Base-by-base conservation (phyloP, 2,888 invertebrate species). In the Pterostichus madidus region DNA sequence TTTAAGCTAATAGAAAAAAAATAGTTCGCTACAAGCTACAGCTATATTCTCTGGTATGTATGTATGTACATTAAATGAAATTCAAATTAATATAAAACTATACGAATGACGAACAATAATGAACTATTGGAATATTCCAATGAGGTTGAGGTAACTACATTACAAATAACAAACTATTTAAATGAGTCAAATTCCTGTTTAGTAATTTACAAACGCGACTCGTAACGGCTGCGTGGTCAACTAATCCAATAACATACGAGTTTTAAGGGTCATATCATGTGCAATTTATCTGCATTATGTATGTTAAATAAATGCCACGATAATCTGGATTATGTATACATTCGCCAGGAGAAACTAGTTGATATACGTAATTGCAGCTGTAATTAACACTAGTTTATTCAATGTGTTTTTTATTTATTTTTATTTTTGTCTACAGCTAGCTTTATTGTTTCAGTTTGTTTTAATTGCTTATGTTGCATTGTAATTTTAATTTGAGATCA, bases 241-340 rank as follows among this genome's bases (percentile, higher is more conserved):
- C 44, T 75, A 75, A 75, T 75, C 75, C 75, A 75, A 75, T 75
- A 75, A 75, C 53, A 52, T 75, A 75, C 75, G 75, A 75, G 75
- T 75, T 75, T 75, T 75, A 75, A 75, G 75, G 75, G 53, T 32
- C 52, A 75, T 75, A 75, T 75, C 75, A 49, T 53, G 75, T 52
- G 13, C 52, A 75, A 75, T 75, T 75, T 75, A 75, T 75, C 75
- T 75, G 75, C 53, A 75, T 52, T 52, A 32, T 75, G 52, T 52
- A 52, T 52, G 53, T 75, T 75, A 53, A 75, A 75, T 75, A 75
- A 71, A 71, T 71, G 39, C 44, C 17, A 44, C 39, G 68, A 71
- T 71, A 71, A 71, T 71, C 68, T 15, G 44, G 68, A 71, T 71
- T 71, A 46, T 71, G 68, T 44, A 71, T 71, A 44, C 68, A 44